Evolutionary conservation across 2,888 invertebrate species (phyloP), one percentile per base, ranked within the genome.

Genomic region (Lasioglossum villosulum): DNA sequence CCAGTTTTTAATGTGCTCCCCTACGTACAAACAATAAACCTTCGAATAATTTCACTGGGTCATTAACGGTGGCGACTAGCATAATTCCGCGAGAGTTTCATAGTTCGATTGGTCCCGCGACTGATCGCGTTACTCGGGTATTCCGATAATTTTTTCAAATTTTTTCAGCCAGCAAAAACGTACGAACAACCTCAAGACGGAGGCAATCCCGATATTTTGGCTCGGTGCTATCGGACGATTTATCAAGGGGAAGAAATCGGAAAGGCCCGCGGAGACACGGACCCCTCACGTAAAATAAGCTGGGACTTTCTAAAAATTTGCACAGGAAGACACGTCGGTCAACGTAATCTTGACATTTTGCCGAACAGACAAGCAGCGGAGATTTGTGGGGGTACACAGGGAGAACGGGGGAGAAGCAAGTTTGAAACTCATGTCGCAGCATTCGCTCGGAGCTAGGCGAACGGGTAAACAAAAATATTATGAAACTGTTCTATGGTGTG

Each of bases 1-100:
- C 99, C 99, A 99, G 95, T 99, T 99, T 95, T 98, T 98, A 92
- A 99, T 99, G 96, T 99, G 99, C 95, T 99, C 99, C 83, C 99
- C 99, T 97, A 90, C 1, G 94, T 94, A 80, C 16, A 78, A 71
- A 70, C 75, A 68, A 68, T 30, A 52, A 77, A 75, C 63, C 16
- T 73, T 16, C 1, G 8, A 39, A 71, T 71, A 42, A 71, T 42
- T 16, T 42, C 45, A 27, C 6, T 1, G 48, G 10, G 45, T 68
- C 48, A n/a, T 6, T 68, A 10, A 56, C 12, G 19, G 5, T 8
- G n/a, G 6, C 23, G 2, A 12, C 56, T 27, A n/a, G 56, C 68
- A 37, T 34, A 68, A 68, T 68, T 68, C 68, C 37, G 34, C 23
- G 23, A 37, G 23, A 12, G 37, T 37, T 34, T 37, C 68, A 68